Percentiles rank a stretch among this genome's conserved stretches.
phyloP scores from a whole-genome alignment of 2,113 vertebrate genomes.

The Nycticryphes semicollaris region DNA sequence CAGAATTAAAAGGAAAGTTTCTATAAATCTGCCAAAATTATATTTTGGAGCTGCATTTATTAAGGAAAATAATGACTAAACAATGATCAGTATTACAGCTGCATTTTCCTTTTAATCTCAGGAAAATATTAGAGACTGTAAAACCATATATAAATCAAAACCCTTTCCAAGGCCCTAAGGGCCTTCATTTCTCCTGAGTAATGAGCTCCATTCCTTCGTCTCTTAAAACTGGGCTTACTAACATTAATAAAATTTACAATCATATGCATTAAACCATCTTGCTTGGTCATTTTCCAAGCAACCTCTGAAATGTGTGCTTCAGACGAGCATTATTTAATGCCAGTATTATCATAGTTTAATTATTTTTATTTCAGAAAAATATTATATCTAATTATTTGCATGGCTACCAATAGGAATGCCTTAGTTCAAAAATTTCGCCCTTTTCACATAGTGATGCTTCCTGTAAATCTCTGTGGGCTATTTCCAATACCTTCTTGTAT shows the following conservation, averaged over 20 bases:
- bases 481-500: background rate
- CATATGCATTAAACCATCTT: background rate
- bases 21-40: slow-evolving; percentile 8
- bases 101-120: background rate
- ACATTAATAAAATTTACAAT: slow-evolving; percentile 15
- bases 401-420: background rate
- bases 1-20: background rate
- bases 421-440: background rate
- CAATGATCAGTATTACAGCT: background rate
- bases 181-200: background rate
- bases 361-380: slow-evolving; percentile 5
- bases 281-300: slow-evolving; percentile 8
- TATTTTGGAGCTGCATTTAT: background rate
- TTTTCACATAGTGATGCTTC: background rate
- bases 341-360: background rate
- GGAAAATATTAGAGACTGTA: slow-evolving; percentile 9
- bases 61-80: slow-evolving; percentile 2
- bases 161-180: background rate
- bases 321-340: background rate
- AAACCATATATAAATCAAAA: slow-evolving; percentile 25
- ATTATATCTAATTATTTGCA: background rate
- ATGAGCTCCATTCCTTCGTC: background rate
- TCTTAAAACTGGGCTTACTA: slow-evolving; percentile 35
- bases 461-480: background rate
- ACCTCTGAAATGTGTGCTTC: background rate